A percentile compares a stretch with the other conserved stretches of the same genome.
These are phyloP conservation scores for Plemyria rubiginata DNA, from an alignment of 2,888 invertebrate species.

Conservation along the genomic window DNA sequence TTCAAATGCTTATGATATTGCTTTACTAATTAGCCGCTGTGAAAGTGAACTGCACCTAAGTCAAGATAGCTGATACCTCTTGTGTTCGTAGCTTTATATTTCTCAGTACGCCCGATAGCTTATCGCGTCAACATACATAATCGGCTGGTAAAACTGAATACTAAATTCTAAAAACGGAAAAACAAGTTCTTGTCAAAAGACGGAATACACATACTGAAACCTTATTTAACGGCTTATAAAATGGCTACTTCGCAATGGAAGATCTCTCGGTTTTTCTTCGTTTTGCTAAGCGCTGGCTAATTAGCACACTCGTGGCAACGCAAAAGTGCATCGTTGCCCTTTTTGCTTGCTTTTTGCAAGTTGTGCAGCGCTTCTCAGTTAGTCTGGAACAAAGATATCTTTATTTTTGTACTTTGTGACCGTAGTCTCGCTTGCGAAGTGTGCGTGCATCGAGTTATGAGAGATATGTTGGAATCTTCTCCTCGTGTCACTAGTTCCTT, in stretches of 20 bases:
- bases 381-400: neutral
- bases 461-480: too few species aligned
- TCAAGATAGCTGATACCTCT: neutral
- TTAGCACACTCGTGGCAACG: neutral
- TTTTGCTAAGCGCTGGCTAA: conserved; percentile 3
- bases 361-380: neutral
- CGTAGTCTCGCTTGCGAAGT: neutral
- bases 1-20: neutral
- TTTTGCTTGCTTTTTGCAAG: conserved; percentile 1
- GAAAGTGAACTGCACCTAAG: neutral
- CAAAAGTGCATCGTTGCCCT: neutral
- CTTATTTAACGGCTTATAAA: neutral
- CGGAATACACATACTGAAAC: neutral
- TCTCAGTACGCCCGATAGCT: too few species aligned
- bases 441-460: neutral
- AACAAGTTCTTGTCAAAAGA: too few species aligned
- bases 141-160: too few species aligned
- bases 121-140: too few species aligned
- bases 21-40: neutral
- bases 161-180: too few species aligned
- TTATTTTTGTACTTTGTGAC: neutral
- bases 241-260: neutral
- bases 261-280: neutral
- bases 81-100: too few species aligned
- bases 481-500: too few species aligned